A percentile compares a stretch with the other conserved stretches of the same genome.
phyloP scores from a whole-genome alignment of 2,888 invertebrate genomes.

The Apoda limacodes region DNA sequence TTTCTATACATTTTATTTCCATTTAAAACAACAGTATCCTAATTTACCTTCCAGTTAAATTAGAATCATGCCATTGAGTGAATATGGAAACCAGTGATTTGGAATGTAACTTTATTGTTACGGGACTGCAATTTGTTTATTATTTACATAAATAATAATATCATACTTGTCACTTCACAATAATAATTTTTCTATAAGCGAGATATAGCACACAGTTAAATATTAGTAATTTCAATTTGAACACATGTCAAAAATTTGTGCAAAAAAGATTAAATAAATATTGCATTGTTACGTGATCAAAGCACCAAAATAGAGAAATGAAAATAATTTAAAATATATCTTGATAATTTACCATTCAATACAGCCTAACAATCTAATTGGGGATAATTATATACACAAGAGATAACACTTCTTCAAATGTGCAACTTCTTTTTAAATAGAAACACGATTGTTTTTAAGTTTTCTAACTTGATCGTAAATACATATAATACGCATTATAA shows the following conservation, averaged over 20 bases:
- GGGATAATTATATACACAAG: conserved; percentile 46
- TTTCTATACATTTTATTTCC: conserved; percentile 60
- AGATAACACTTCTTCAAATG: conserved; percentile 29
- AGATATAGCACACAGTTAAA: conserved; percentile 11
- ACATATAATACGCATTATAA: conserved; percentile 55
- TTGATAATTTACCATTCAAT: conserved; percentile 31
- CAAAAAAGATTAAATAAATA: conserved; percentile 29
- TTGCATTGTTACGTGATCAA: conserved; percentile 24
- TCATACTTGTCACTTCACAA: conserved; percentile 7
- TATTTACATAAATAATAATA: conserved; percentile 12
- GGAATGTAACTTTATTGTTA: conserved; percentile 60
- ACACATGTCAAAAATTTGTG: conserved; percentile 43
- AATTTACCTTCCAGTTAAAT: conserved; percentile 31
- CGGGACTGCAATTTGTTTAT: conserved; percentile 26
- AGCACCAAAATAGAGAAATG: conserved; percentile 35
- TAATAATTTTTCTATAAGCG: conserved; percentile 20
- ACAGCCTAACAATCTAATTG: conserved; percentile 25
- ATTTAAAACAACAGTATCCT: conserved; percentile 60
- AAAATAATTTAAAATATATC: conserved; percentile 35
- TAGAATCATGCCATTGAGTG: background rate
- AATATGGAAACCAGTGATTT: conserved; percentile 29
- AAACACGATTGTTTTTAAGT: conserved; percentile 44
- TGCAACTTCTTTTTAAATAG: conserved; percentile 22
- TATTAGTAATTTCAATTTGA: conserved; percentile 22
- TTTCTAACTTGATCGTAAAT: conserved; percentile 51